phyloP scores from a whole-genome alignment of 2,797 vertebrate genomes.

The Sebastes vulpes region DNA sequence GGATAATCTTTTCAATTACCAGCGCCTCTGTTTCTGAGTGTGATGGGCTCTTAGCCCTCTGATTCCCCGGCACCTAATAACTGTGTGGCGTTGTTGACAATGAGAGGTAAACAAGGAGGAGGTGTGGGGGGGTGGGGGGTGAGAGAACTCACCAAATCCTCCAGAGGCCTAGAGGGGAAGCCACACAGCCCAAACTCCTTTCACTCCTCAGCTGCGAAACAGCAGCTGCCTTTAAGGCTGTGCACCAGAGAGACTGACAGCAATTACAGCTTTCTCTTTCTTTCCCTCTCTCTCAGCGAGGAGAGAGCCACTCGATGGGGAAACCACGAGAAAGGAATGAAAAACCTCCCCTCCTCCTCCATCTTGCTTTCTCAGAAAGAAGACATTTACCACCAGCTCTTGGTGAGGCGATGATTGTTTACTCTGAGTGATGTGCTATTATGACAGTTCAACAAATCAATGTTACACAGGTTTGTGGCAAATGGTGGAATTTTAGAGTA shows the following conservation, averaged over 20 bases:
- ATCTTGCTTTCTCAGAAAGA: constrained; percentile 64
- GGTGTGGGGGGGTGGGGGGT: neutral
- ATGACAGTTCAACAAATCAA: constrained; percentile 85
- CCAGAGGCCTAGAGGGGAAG: constrained; percentile 84
- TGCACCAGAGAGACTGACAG: constrained; percentile 88
- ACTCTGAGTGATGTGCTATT: constrained; percentile 83
- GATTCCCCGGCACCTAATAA: constrained; percentile 69
- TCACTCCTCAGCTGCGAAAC: constrained; percentile 75
- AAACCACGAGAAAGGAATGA: constrained; percentile 79
- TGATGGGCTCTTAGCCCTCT: constrained; percentile 80
- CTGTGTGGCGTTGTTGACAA: constrained; percentile 83
- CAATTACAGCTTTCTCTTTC: constrained; percentile 85
- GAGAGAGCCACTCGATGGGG: constrained; percentile 78
- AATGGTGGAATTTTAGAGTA: constrained; percentile 75
- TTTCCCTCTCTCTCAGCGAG: constrained; percentile 43
- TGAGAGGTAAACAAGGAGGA: constrained; percentile 85
- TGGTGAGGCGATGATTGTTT: constrained; percentile 74
- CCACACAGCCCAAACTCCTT: constrained; percentile 80
- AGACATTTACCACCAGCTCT: constrained; percentile 79
- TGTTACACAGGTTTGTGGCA: constrained; percentile 77
- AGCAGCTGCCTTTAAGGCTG: constrained; percentile 79
- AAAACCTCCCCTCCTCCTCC: constrained; percentile 57
- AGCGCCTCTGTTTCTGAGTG: constrained; percentile 74
- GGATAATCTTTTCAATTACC: constrained; percentile 89
- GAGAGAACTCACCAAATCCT: constrained; percentile 79